These are phyloP conservation scores for Sarcophaga caerulescens DNA, from an alignment of 2,888 invertebrate genomes.

Conservation along the genomic window DNA sequence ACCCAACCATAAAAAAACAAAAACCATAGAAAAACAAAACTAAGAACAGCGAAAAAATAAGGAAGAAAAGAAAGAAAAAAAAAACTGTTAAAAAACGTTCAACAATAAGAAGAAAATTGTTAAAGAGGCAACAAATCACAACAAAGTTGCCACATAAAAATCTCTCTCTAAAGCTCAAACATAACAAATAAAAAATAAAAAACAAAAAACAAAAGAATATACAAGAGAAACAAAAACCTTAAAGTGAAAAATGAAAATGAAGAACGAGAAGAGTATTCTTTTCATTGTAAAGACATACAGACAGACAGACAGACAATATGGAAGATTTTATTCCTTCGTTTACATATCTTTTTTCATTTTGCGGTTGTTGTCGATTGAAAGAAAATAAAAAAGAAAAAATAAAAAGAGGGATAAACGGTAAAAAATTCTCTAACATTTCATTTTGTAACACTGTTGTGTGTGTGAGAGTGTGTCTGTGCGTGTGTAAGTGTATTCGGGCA, in stretches of 20 bases:
- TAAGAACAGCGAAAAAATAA: background rate
- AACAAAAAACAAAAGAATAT: too few relatives aligned
- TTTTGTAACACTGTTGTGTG: background rate
- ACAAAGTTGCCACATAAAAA: background rate
- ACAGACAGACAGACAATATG: background rate
- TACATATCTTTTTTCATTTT: constrained; percentile 14
- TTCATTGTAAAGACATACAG: background rate
- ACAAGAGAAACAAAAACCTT: background rate
- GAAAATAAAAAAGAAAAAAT: background rate
- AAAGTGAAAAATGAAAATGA: background rate
- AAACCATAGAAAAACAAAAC: constrained; percentile 18
- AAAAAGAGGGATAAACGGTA: background rate
- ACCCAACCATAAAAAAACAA: background rate
- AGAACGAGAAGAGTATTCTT: background rate
- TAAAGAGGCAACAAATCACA: background rate
- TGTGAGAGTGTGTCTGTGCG: constrained; percentile 15
- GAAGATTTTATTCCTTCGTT: constrained; percentile 6
- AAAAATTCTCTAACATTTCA: background rate
- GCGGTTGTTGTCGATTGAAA: background rate
- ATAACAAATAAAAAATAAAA: background rate
- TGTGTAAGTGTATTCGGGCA: background rate
- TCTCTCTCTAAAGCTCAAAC: background rate
- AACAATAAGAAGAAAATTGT: constrained; percentile 26
- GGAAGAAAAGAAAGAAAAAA: background rate
- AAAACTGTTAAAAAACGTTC: constrained; percentile 22